A percentile compares a stretch with the other conserved stretches of the same genome.
Evolutionary conservation across 1,140 invertebrate genomes (phyloP).

Genomic region (Melitaea cinxia): DNA sequence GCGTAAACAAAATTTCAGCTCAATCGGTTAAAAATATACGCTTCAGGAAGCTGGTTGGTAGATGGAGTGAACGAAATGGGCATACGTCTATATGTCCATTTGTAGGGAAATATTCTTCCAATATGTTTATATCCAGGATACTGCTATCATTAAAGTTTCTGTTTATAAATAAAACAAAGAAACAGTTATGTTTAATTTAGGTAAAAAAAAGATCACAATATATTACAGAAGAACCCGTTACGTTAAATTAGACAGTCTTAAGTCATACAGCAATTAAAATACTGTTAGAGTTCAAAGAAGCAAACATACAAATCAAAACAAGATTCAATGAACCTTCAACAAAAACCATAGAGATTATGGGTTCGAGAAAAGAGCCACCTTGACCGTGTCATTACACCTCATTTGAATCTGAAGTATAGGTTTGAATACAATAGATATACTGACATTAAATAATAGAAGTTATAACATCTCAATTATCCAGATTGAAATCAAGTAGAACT

Average conservation of each 20-base stretch:
- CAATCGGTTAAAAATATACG: no score
- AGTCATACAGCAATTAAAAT: slow-evolving; percentile 26
- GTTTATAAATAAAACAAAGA: no score
- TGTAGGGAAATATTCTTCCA: no score
- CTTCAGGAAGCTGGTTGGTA: no score
- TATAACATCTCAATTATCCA: neutral
- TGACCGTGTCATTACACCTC: neutral
- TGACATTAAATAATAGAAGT: neutral
- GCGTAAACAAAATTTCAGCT: no score
- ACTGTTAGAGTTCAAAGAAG: slow-evolving; percentile 38
- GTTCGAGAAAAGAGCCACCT: neutral
- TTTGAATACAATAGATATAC: neutral
- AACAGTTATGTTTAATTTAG: no score
- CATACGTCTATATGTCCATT: no score
- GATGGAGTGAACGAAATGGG: no score
- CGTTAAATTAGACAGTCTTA: neutral
- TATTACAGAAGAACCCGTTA: neutral
- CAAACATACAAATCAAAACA: neutral
- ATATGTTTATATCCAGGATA: no score
- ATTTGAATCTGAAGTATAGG: neutral
- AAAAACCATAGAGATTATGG: neutral
- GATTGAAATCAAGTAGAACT: neutral
- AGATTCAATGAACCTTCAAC: neutral
- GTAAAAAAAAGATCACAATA: neutral
- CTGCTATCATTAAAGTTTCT: no score